Evolutionary conservation across 2,888 invertebrate species (phyloP), one percentile per base, ranked within the genome.

Genomic region (Calameuta filiformis): DNA sequence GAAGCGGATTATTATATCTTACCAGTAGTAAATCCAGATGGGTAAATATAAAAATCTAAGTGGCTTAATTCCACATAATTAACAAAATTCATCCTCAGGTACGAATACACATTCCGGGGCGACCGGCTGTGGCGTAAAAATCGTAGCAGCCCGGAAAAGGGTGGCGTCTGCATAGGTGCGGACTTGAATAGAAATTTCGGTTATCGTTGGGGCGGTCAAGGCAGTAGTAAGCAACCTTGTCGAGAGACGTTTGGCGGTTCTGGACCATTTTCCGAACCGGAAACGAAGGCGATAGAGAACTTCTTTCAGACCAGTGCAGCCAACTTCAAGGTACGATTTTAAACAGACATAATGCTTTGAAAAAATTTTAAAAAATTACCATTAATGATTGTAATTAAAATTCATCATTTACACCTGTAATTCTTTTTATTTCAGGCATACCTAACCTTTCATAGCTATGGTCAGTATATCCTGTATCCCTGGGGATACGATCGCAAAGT

Each of bases 111-210:
- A 0, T 97, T 97, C 90, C 95, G 94, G 0, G 93, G 93, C 23
- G 96, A 97, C 89, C 93, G 98, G 75, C 92, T 97, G 89, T 98
- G 98, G 98, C 93, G 96, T 76, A 96, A 97, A 87, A 96, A 96
- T 87, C 93, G 96, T 75, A 93, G 89, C 85, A 92, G 90, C 88
- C 93, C 92, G 0, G 88, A 87, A 30, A 89, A 89, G 78, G 95
- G 94, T 73, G 93, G 94, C 30, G 91, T 92, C 69, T 97, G 97
- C 85, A 92, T 94, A 0, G 97, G 97, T 0, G 95, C 95, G 0
- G 97, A 97, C 91, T 93, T 97, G 1, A 97, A 97, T 89, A 94
- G 98, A 81, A 98, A 98, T 91, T 98, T 96, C 89, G 96, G 96
- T 79, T 96, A 95, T 86, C 95, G 96, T 76, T 98, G 97, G 97